These are phyloP conservation scores for Mesocentrotus franciscanus DNA, from an alignment of 53 echinoderm and acorn worm genomes.

Conservation along the genomic window DNA sequence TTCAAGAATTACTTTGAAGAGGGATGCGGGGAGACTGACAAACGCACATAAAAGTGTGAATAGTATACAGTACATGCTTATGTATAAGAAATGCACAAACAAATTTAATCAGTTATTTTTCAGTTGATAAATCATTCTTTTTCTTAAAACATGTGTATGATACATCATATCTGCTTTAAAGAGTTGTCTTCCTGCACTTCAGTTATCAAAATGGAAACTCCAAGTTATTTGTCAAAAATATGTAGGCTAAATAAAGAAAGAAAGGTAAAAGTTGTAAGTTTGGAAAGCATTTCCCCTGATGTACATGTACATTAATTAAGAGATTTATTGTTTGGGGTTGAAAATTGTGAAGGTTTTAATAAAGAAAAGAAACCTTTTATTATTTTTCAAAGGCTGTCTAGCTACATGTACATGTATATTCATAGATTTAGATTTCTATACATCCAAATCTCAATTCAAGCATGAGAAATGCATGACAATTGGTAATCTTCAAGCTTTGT, in stretches of 20 bases:
- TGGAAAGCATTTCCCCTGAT: neutral
- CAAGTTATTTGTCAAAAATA: too few species aligned
- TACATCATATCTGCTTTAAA: too few species aligned
- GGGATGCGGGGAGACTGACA: neutral
- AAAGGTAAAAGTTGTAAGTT: neutral
- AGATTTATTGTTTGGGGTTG: neutral
- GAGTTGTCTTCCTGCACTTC: neutral
- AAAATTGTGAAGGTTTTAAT: neutral
- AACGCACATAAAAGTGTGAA: too few species aligned
- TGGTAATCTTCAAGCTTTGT: too few species aligned
- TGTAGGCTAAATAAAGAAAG: neutral
- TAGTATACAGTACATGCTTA: too few species aligned
- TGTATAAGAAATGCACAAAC: too few species aligned
- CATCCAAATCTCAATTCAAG: too few species aligned
- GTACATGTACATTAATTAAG: neutral
- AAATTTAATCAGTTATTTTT: too few species aligned
- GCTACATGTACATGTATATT: too few species aligned
- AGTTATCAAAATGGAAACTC: too few species aligned
- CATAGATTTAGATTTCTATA: too few species aligned
- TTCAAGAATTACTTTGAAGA: neutral
- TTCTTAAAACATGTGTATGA: neutral
- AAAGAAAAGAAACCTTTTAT: neutral
- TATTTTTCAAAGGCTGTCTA: neutral
- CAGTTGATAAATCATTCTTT: neutral
- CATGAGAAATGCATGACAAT: too few species aligned